Evolutionary conservation across 1,140 invertebrate genomes (phyloP).

Genomic region (Bicyclus anynana): DNA sequence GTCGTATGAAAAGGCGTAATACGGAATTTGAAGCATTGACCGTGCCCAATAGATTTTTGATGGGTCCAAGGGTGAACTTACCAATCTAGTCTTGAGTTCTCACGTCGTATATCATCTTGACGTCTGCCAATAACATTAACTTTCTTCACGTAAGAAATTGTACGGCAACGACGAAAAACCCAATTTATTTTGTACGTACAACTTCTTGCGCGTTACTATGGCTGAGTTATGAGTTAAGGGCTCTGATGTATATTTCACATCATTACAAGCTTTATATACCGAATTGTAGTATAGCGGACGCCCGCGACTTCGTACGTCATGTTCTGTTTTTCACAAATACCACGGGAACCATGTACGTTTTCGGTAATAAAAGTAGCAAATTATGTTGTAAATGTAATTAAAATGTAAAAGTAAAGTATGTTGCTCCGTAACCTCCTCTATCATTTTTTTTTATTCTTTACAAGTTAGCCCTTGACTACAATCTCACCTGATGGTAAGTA

Average conservation of each 20-base stretch:
- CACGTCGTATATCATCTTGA: conserved; percentile 50
- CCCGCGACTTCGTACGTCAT: too few species aligned
- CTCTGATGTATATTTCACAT: background rate
- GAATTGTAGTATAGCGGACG: too few species aligned
- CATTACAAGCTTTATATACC: too few species aligned
- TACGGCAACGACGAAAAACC: conserved; percentile 31
- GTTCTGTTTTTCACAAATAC: too few species aligned
- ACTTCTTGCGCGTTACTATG: background rate
- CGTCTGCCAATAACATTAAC: conserved; percentile 57
- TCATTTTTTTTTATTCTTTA: too few species aligned
- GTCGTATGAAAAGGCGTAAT: conserved; percentile 27
- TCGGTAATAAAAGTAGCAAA: too few species aligned
- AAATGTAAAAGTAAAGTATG: too few species aligned
- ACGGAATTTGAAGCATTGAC: conserved; percentile 34
- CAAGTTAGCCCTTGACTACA: too few species aligned
- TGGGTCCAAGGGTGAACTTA: conserved; percentile 19
- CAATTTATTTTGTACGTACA: conserved; percentile 26
- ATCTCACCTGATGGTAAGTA: too few species aligned
- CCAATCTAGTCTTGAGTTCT: conserved; percentile 22
- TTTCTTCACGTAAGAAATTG: conserved; percentile 47
- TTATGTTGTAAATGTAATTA: too few species aligned
- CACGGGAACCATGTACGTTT: too few species aligned
- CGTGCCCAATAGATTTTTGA: conserved; percentile 34
- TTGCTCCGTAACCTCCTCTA: too few species aligned
- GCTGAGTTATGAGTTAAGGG: background rate